Conservation (phyloP, 2,113 vertebrate genomes). For the Otis tarda region DNA sequence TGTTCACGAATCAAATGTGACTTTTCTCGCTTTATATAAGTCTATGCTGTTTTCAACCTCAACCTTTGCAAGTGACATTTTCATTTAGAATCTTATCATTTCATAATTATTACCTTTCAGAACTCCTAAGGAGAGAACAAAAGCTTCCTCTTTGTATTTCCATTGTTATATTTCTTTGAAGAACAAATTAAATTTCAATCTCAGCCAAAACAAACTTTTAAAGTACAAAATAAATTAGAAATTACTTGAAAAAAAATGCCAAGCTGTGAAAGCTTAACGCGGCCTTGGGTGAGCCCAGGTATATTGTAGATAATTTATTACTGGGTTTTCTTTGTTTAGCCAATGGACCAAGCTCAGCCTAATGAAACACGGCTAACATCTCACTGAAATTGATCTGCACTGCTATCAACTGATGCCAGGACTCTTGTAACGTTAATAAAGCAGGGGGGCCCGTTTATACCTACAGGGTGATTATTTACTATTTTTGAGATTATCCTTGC, state of each 20-base stretch:
- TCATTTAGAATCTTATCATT: conserved; percentile 82
- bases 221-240: conserved; percentile 73
- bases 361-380: not conserved
- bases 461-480: not conserved
- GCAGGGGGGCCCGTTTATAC: not conserved
- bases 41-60: conserved; percentile 72
- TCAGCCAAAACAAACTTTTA: conserved; percentile 78
- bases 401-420: not conserved
- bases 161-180: conserved; percentile 79
- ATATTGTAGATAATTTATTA: conserved; percentile 66
- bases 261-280: conserved; percentile 28
- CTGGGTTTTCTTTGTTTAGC: conserved; percentile 66
- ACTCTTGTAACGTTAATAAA: not conserved
- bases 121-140: conserved; percentile 76
- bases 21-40: conserved; percentile 70
- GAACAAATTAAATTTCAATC: conserved; percentile 78
- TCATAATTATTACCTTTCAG: conserved; percentile 83
- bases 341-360: not conserved
- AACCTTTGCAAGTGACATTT: conserved; percentile 81
- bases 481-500: not conserved
- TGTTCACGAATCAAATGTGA: conserved; percentile 71
- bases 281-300: conserved; percentile 59
- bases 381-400: not conserved
- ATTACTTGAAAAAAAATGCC: conserved; percentile 43
- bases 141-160: conserved; percentile 73